Evolutionary conservation across 2,888 invertebrate genomes (phyloP).

Genomic region (Volucella inanis): DNA sequence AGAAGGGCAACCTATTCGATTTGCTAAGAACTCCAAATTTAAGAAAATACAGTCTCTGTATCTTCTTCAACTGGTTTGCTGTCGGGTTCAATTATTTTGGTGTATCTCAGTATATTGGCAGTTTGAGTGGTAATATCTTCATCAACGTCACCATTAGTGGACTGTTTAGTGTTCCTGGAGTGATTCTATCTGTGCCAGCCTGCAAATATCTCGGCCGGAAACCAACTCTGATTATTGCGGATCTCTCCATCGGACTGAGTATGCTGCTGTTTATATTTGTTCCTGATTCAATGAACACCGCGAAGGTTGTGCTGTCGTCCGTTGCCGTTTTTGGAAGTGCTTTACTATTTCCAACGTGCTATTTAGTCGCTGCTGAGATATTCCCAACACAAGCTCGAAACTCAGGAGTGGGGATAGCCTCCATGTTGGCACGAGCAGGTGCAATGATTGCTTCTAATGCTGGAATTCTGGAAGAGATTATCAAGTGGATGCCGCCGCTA

Average conservation of each 20-base stretch:
- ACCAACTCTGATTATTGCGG: slow-evolving; percentile 86
- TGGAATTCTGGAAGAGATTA: slow-evolving; percentile 85
- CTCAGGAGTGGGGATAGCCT: slow-evolving; percentile 91
- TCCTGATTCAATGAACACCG: slow-evolving; percentile 78
- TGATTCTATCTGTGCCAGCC: slow-evolving; percentile 84
- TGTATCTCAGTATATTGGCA: slow-evolving; percentile 91
- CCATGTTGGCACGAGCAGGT: slow-evolving; percentile 91
- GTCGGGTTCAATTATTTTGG: slow-evolving; percentile 91
- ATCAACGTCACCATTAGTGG: slow-evolving; percentile 91
- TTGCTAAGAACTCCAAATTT: slow-evolving; percentile 87
- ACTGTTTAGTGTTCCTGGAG: slow-evolving; percentile 86
- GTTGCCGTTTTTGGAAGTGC: slow-evolving; percentile 90
- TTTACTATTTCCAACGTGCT: slow-evolving; percentile 90
- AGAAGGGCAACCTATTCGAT: slow-evolving; percentile 84
- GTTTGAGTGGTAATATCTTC: slow-evolving; percentile 90
- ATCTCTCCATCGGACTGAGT: slow-evolving; percentile 86
- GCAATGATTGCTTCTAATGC: slow-evolving; percentile 92
- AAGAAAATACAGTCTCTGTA: slow-evolving; percentile 85
- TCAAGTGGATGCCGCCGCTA: slow-evolving; percentile 87
- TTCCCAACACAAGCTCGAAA: slow-evolving; percentile 93
- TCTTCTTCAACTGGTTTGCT: slow-evolving; percentile 85
- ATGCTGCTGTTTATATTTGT: slow-evolving; percentile 87
- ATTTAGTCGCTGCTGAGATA: slow-evolving; percentile 92
- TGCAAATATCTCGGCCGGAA: slow-evolving; percentile 88
- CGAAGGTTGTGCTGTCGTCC: slow-evolving; percentile 82